These are phyloP conservation scores for Microplitis manilae DNA, from an alignment of 2,888 invertebrate species.

Conservation along the genomic window DNA sequence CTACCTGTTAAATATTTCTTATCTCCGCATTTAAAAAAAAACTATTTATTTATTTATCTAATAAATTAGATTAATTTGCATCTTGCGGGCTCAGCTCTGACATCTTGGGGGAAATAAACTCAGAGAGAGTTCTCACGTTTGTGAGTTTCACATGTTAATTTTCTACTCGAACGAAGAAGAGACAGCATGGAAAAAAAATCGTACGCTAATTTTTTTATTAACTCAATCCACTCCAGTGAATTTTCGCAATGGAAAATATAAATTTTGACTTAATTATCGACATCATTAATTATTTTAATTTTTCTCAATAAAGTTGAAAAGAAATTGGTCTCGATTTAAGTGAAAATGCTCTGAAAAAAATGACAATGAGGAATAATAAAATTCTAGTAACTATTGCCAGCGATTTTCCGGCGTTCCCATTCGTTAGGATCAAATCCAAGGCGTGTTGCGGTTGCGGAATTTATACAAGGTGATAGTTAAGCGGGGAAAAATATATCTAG, in stretches of 20 bases:
- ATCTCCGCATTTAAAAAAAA: slow-evolving; percentile 1
- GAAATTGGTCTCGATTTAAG: not conserved
- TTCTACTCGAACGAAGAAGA: not conserved
- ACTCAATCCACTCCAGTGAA: not conserved
- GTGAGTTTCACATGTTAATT: not conserved
- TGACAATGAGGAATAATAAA: no score
- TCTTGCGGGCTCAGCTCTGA: not conserved
- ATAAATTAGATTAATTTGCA: not conserved
- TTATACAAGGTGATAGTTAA: not conserved
- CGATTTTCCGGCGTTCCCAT: slow-evolving; percentile 20
- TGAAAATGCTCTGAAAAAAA: not conserved
- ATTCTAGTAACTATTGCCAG: not conserved
- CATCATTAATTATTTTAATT: not conserved
- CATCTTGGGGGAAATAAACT: not conserved
- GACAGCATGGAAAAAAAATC: not conserved
- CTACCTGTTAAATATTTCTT: not conserved
- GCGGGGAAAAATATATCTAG: slow-evolving; percentile 1
- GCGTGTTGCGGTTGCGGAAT: not conserved
- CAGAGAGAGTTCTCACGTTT: not conserved
- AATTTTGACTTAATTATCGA: not conserved
- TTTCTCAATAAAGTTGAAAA: not conserved
- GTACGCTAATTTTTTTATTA: not conserved
- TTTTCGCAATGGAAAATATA: not conserved
- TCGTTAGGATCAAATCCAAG: not conserved
- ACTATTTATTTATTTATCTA: not conserved